Evolutionary conservation across 2,113 vertebrate genomes (phyloP).

Genomic region (Brachypteracias leptosomus): DNA sequence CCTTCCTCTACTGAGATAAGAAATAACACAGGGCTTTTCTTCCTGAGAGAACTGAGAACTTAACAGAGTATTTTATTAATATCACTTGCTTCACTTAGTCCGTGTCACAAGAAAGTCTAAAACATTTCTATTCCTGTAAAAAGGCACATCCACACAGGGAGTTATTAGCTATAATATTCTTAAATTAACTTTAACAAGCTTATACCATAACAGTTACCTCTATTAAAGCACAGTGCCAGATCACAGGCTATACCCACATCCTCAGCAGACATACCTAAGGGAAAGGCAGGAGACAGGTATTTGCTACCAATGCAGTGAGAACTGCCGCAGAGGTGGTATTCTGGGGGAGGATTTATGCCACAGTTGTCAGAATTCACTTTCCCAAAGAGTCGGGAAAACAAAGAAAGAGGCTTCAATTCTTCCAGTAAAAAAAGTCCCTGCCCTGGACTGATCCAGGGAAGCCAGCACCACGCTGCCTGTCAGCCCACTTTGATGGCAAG

Average conservation of each 20-base stretch:
- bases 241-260: neutral
- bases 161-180: neutral
- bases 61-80: neutral
- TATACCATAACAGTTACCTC: neutral
- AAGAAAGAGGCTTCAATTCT: neutral
- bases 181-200: neutral
- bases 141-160: neutral
- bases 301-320: neutral
- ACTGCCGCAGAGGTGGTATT: neutral
- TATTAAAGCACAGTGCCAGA: neutral
- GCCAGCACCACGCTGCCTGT: neutral
- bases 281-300: neutral
- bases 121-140: neutral
- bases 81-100: neutral
- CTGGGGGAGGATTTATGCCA: neutral
- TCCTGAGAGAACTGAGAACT: neutral
- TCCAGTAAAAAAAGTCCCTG: neutral
- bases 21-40: neutral
- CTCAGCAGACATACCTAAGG: neutral
- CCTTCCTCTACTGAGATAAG: neutral
- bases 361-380: neutral
- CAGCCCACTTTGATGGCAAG: neutral
- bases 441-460: rapidly evolving
- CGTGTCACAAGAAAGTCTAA: neutral
- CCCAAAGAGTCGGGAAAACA: neutral